Evolutionary conservation across 2,113 vertebrate genomes (phyloP).

Genomic region (Onychorhynchus coronatus): DNA sequence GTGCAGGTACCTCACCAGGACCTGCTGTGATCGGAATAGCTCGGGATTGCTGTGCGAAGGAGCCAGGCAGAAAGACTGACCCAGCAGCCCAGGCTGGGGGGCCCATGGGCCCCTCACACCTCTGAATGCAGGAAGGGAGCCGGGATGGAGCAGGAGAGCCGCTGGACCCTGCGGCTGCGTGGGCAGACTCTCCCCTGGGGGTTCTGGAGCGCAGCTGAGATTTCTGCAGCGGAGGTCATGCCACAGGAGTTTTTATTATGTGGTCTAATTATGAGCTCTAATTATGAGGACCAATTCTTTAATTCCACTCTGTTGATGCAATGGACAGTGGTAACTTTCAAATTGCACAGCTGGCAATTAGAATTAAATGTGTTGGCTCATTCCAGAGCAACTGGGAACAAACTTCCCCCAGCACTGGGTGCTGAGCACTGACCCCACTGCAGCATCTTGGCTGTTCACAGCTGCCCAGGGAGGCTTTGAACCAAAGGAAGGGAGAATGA

Average conservation of each 20-base stretch:
- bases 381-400: neutral
- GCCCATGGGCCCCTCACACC: fast-evolving
- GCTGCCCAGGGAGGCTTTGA: neutral
- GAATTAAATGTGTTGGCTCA: neutral
- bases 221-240: too few species aligned
- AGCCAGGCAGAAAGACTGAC: neutral
- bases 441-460: neutral
- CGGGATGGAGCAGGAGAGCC: neutral
- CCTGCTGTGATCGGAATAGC: neutral
- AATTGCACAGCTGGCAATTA: neutral
- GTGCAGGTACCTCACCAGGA: neutral
- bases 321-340: neutral
- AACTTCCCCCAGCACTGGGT: neutral
- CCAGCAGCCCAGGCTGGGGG: neutral
- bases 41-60: neutral
- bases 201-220: neutral
- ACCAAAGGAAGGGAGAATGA: neutral
- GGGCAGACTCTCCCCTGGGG: neutral
- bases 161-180: neutral
- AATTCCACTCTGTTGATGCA: neutral
- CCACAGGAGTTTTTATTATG: neutral
- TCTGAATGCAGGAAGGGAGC: neutral
- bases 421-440: fast-evolving
- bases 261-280: too few species aligned
- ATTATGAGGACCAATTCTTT: neutral